phyloP scores from a whole-genome alignment of 1,140 invertebrate species.

The Platorchestia sp. region DNA sequence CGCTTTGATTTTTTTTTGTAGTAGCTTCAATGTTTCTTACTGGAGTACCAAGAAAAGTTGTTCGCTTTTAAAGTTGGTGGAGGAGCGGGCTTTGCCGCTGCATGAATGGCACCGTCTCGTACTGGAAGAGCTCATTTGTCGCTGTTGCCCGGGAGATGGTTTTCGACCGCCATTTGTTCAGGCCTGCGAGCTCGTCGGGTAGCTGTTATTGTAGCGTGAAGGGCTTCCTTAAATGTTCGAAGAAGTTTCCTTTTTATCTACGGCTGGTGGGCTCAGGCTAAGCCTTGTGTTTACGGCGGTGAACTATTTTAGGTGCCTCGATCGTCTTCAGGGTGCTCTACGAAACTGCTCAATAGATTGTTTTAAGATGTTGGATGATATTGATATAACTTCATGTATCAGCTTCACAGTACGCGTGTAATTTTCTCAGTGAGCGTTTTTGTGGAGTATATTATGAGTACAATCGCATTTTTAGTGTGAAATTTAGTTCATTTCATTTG shows the following conservation, averaged over 20 bases:
- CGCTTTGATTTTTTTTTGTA: neutral
- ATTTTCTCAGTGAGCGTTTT: neutral
- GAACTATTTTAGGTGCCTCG: neutral
- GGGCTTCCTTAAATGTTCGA: neutral
- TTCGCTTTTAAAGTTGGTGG: neutral
- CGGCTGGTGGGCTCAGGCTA: neutral
- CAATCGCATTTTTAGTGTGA: neutral
- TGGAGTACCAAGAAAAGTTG: neutral
- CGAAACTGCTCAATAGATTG: neutral
- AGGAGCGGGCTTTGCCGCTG: neutral
- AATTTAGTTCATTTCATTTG: neutral
- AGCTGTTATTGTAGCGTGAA: neutral
- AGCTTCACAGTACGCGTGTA: neutral
- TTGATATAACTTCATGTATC: neutral
- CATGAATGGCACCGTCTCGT: neutral
- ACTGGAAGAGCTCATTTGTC: constrained; percentile 6
- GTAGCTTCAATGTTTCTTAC: neutral
- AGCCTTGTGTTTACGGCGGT: neutral
- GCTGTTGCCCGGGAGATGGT: neutral
- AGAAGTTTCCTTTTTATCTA: constrained; percentile 1
- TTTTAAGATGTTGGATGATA: neutral
- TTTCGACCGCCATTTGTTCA: constrained; percentile 6
- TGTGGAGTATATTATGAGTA: neutral
- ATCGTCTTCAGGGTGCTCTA: neutral
- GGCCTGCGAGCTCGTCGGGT: neutral